Evolutionary conservation across 2,113 vertebrate species (phyloP), one percentile per base, ranked within the genome.

Genomic region (Pardalotus punctatus): DNA sequence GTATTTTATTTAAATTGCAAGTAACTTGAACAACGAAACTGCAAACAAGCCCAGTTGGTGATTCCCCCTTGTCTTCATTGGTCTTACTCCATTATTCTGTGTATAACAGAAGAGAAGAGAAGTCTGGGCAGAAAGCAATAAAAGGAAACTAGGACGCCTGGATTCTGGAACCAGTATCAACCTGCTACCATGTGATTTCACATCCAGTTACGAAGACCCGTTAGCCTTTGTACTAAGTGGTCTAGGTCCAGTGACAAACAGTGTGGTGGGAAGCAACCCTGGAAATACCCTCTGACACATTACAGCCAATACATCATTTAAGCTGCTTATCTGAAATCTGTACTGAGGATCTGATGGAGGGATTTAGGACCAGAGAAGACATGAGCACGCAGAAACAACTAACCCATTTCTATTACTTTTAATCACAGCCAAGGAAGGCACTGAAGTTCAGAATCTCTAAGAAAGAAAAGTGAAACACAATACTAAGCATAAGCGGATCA

Each of bases 261-360:
- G 7, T 1, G 4, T 23, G 23, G 12, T 69, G 31, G 33, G 45
- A 61, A 87, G 43, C 21, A 70, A 70, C 31, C 36, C 54, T 58
- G 48, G 58, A 36, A 90, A 94, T 12, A 54, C 5, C 10, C 36
- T 62, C 72, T 87, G 51, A 66, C 47, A 64, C 4, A 14, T 56
- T 60, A 65, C 31, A 85, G 62, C 21, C 50, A 53, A 62, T 61
- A 29, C 3, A 4, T 22, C 28, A 25, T 42, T 72, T 88, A 87
- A 73, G 70, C 58, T 50, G 51, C 66, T 93, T 82, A 90, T 78
- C 56, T 77, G 73, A 96, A 96, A 93, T 88, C 43, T 70, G 25
- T 48, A 54, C 51, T 35, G 12, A 35, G 77, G 48, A 73, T 51
- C 35, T 86, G 51, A 82, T 60, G 33, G 31, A 80, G 57, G 31